Evolutionary conservation across 1,140 invertebrate genomes (phyloP), one percentile per base, ranked within the genome.

Genomic region (Dryas iulia): DNA sequence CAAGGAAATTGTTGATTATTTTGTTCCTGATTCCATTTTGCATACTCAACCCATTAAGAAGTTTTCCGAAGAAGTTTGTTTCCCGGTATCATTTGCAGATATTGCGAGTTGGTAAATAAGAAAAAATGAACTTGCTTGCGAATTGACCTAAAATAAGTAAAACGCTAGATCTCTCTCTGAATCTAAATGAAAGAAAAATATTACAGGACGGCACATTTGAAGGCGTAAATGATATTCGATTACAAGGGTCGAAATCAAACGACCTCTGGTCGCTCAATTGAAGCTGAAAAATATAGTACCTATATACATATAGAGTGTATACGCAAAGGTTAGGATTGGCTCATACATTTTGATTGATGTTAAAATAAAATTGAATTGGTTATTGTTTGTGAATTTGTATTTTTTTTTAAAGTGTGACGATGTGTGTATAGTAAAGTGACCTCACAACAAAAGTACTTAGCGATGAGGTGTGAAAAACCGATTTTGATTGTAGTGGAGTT

Each of bases 241-340:
- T 59, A 33, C 30, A 23, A 30, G 57, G 57, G 57, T 33, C 57
- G 57, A 31, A 28, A 59, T 59, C 57, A 59, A 59, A 59, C 30
- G 30, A 5, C 14, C 57, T 30, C 53, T 54, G 24, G 53, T 25
- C 53, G 53, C 23, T 54, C 53, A 54, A 54, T 54, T 25, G 53
- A 25, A 54, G 53, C 23, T 54, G 53, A 35, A 31, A 31, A 28
- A 33, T 21, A 59, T 31, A 30, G 11, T 28, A 35, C n/a, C 21
- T 59, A 23, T 47, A 47, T 39, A 39, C 14, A 18, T 39, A 35
- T 5, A 35, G 31, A 35, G n/a, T n/a, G n/a, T 35, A 35, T 12
- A 14, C n/a, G 1, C 10, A 47, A 18, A 18, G 35, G 35, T 47
- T 21, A 47, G 35, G 1, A 21, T 47, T 47, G 35, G 35, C 18